A percentile compares a stretch with the other conserved stretches of the same genome.
Evolutionary conservation across 2,888 invertebrate species (phyloP).

Genomic region (Acheta domesticus): DNA sequence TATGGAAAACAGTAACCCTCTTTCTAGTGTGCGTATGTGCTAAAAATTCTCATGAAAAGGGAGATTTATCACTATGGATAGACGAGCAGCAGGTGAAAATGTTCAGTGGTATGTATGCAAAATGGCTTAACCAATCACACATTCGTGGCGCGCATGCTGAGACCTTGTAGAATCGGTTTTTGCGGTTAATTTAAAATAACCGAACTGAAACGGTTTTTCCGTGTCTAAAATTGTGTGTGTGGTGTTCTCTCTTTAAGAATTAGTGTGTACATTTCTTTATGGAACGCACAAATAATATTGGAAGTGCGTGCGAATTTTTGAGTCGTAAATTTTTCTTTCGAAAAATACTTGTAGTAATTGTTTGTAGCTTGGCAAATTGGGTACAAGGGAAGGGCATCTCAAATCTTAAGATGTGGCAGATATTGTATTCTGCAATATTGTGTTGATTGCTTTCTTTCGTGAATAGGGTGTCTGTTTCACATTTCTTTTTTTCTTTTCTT

Average conservation of each 20-base stretch:
- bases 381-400: too few species aligned
- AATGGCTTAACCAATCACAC: background rate
- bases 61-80: constrained; percentile 81
- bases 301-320: too few species aligned
- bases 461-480: background rate
- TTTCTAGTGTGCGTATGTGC: constrained; percentile 26
- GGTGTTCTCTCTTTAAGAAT: too few species aligned
- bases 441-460: too few species aligned
- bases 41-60: constrained; percentile 38
- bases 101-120: constrained; percentile 70
- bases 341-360: too few species aligned
- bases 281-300: too few species aligned
- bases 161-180: background rate
- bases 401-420: too few species aligned
- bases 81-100: constrained; percentile 87
- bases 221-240: too few species aligned
- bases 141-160: background rate
- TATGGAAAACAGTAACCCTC: constrained; percentile 27
- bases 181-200: constrained; percentile 20
- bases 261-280: too few species aligned
- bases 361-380: too few species aligned
- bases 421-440: too few species aligned
- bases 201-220: background rate
- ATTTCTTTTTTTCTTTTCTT: constrained; percentile 24
- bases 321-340: too few species aligned